phyloP scores from a whole-genome alignment of 2,888 invertebrate species.

The Meta bourneti region DNA sequence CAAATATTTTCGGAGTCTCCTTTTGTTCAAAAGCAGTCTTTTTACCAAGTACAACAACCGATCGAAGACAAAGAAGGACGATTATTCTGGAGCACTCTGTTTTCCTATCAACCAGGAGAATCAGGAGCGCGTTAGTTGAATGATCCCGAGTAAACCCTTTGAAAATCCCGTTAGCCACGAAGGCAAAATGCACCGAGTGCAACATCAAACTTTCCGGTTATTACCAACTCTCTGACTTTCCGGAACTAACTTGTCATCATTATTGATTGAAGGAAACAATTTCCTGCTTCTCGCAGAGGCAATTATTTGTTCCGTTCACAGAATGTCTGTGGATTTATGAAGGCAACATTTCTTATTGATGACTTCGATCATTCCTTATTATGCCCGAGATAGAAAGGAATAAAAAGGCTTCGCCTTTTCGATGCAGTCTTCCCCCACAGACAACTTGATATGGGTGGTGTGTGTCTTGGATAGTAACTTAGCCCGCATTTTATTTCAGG shows the following conservation, averaged over 20 bases:
- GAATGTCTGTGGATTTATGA: conserved; percentile 25
- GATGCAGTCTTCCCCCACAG: too few species aligned
- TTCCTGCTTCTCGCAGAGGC: conserved; percentile 37
- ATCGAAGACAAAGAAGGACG: too few species aligned
- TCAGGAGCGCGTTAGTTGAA: too few species aligned
- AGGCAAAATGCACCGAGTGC: background rate
- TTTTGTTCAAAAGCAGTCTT: too few species aligned
- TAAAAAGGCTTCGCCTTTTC: too few species aligned
- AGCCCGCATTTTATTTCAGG: too few species aligned
- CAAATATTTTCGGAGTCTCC: too few species aligned
- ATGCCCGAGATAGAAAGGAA: background rate
- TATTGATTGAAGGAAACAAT: conserved; percentile 62
- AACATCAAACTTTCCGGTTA: conserved; percentile 29
- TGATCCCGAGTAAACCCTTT: background rate
- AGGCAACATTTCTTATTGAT: conserved; percentile 44
- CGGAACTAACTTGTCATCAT: conserved; percentile 37
- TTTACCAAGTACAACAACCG: too few species aligned
- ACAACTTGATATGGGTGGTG: too few species aligned
- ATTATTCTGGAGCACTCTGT: too few species aligned
- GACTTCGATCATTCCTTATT: background rate
- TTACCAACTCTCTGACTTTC: conserved; percentile 12
- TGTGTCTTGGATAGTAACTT: too few species aligned
- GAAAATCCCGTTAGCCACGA: background rate
- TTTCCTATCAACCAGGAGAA: too few species aligned
- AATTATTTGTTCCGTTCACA: conserved; percentile 46